phyloP scores from a whole-genome alignment of 1,140 invertebrate species.

The Phortica variegata region DNA sequence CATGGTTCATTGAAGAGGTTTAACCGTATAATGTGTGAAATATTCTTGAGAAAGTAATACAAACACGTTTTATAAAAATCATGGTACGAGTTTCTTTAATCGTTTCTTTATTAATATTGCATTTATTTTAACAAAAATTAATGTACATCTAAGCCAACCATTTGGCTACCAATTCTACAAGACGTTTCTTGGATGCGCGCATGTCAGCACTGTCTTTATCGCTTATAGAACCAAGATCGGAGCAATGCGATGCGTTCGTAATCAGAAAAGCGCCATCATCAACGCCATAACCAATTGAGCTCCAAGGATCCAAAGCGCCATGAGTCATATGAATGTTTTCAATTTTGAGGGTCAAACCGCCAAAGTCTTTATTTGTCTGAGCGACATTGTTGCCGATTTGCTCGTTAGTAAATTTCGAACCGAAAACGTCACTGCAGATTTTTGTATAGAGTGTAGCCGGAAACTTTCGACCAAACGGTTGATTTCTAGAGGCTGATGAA shows the following conservation, averaged over 20 bases:
- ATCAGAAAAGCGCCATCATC: constrained; percentile 58
- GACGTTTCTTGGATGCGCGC: constrained; percentile 59
- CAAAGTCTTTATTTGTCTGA: constrained; percentile 63
- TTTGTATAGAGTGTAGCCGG: constrained; percentile 64
- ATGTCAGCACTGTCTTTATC: constrained; percentile 62
- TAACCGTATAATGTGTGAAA: no score
- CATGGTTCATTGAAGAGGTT: no score
- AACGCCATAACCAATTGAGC: constrained; percentile 60
- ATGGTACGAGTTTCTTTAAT: no score
- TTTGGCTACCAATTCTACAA: constrained; percentile 59
- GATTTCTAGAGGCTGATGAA: constrained; percentile 62
- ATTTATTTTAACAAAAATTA: no score
- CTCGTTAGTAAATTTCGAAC: constrained; percentile 58
- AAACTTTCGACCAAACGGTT: constrained; percentile 65
- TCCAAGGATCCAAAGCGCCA: constrained; percentile 66
- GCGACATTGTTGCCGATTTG: constrained; percentile 58
- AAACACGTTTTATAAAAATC: no score
- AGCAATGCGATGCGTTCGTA: constrained; percentile 63
- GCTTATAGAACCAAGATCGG: constrained; percentile 65
- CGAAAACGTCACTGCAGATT: constrained; percentile 67
- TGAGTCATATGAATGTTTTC: constrained; percentile 63
- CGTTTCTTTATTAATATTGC: no score
- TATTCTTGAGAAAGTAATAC: no score
- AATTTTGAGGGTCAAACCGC: constrained; percentile 59
- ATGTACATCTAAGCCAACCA: constrained; percentile 59